Evolutionary conservation across 2,888 invertebrate genomes (phyloP), one percentile per base, ranked within the genome.

Genomic region (Dryadula phaetusa): DNA sequence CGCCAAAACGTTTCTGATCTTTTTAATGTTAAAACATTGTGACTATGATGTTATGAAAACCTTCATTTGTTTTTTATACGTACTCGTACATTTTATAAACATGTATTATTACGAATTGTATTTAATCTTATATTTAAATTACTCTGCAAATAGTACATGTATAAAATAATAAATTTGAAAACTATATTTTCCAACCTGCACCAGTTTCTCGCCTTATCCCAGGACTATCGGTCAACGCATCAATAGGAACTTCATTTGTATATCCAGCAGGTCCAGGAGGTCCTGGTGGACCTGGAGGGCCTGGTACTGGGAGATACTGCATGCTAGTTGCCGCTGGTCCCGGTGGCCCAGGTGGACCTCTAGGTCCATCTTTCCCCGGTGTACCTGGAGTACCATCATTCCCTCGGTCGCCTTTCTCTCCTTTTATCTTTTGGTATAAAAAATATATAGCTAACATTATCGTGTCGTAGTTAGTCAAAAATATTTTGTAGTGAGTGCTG

Each of bases 281-380:
- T 1, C 96, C 96, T 0, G 96, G 96, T 0, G 95, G 94, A 5
- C 95, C 96, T 0, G 95, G 95, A 0, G 95, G 94, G 0, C 97
- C 97, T 0, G 96, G 95, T 47, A 96, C 95, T 8, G 96, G 95
- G 72, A 96, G 92, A 83, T 95, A 96, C 76, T 95, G 93, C 64
- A 94, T 90, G 66, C 87, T 90, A 40, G 94, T 91, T 72, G 94
- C 87, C 1, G 88, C 82, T 10, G 80, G 70, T n/a, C 94, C 94
- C 0, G 95, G 92, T 0, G 93, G 93, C 18, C 96, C 96, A 0
- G 96, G 94, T 0, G 95, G 93, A 0, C 97, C 97, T 42, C 95
- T 93, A 3, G 94, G 94, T 4, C 94, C 93, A 2, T 93, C 92
- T 62, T 88, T 90, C 0, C 92, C 92, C 5, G 85, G 80, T 0